Conservation (phyloP, 1,140 invertebrate genomes). For the Saccostrea echinata region DNA sequence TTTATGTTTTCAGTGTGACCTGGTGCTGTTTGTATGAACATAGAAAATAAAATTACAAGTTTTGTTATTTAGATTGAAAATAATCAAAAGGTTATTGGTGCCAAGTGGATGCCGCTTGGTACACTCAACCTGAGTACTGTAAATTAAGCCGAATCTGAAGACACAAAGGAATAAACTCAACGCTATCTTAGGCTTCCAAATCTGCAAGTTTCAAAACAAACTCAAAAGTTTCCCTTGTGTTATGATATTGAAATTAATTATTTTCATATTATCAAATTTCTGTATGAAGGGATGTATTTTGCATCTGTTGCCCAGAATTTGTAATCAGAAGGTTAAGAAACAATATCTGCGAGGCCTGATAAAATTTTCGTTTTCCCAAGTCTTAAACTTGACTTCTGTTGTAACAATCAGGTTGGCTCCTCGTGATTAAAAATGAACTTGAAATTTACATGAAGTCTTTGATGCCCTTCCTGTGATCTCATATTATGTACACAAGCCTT, state of each 20-base stretch:
- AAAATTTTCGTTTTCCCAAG: background rate
- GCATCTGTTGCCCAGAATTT: slow-evolving; percentile 19
- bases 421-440: slow-evolving; percentile 17
- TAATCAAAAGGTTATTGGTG: background rate
- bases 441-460: slow-evolving; percentile 18
- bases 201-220: background rate
- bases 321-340: slow-evolving; percentile 12
- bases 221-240: background rate
- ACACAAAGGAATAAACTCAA: background rate
- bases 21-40: background rate
- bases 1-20: background rate
- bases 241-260: slow-evolving; percentile 33
- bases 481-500: background rate
- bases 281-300: slow-evolving; percentile 5
- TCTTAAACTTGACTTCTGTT: slow-evolving; percentile 23
- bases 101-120: background rate
- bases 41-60: background rate
- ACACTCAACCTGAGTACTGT: background rate
- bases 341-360: slow-evolving; percentile 23
- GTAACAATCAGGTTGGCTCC: slow-evolving; percentile 1
- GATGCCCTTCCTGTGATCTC: slow-evolving; percentile 26
- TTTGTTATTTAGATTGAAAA: background rate
- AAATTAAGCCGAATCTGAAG: background rate
- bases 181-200: slow-evolving; percentile 4
- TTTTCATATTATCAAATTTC: slow-evolving; percentile 38